Percentiles rank a stretch among this genome's conserved stretches.
phyloP scores from a whole-genome alignment of 1,140 invertebrate species.

The Meloidogyne floridensis region DNA sequence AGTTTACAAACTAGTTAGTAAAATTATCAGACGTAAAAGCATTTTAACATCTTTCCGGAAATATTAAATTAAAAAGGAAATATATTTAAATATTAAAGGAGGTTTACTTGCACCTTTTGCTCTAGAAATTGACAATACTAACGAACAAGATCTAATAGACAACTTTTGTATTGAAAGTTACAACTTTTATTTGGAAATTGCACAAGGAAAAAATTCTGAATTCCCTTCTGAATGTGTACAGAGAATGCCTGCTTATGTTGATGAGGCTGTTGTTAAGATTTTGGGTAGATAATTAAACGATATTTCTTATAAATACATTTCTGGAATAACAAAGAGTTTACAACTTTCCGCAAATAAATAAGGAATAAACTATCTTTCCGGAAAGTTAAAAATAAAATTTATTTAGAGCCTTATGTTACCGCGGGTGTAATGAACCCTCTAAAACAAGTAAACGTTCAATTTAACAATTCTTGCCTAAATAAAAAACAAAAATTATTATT shows the following conservation, averaged over 20 bases:
- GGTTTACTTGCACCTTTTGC: not conserved
- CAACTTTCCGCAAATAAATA: too few species aligned
- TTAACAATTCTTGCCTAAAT: not conserved
- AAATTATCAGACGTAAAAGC: too few species aligned
- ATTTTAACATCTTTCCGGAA: not conserved
- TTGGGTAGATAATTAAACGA: not conserved
- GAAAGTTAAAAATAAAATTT: not conserved
- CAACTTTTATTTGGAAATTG: slow-evolving; percentile 5
- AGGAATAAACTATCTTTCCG: too few species aligned
- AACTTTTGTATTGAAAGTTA: not conserved
- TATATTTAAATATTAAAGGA: not conserved
- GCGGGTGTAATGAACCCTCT: not conserved
- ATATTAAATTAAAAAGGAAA: not conserved
- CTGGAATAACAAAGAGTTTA: too few species aligned
- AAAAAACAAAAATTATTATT: slow-evolving; percentile 3
- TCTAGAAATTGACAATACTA: not conserved
- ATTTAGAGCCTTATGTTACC: not conserved
- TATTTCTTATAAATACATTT: too few species aligned
- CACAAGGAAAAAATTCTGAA: slow-evolving; percentile 1
- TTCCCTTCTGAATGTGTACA: not conserved
- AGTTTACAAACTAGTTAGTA: too few species aligned
- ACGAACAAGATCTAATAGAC: not conserved
- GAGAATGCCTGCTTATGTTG: slow-evolving; percentile 3
- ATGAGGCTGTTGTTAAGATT: not conserved
- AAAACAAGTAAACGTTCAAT: slow-evolving; percentile 1